phyloP scores from a whole-genome alignment of 2,797 vertebrate genomes.

The Lates japonicus region DNA sequence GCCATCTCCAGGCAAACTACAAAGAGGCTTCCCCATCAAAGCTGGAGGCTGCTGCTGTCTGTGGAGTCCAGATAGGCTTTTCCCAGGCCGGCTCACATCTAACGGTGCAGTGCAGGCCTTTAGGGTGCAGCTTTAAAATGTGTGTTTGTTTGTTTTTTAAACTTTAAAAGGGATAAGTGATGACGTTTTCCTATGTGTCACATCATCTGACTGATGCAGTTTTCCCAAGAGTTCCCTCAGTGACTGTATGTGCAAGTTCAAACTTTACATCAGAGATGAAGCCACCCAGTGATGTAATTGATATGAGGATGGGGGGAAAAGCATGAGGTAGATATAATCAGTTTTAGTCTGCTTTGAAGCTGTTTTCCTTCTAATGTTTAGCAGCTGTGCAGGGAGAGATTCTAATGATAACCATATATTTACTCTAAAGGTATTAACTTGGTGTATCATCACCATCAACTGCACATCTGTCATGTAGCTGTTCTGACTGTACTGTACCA shows the following conservation, averaged over 20 bases:
- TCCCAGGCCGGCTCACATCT: constrained; percentile 77
- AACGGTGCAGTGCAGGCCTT: constrained; percentile 32
- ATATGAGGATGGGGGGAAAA: background rate
- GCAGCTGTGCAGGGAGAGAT: background rate
- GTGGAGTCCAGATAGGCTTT: constrained; percentile 68
- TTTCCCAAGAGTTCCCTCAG: background rate
- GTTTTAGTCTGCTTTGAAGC: background rate
- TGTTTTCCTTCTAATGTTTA: background rate
- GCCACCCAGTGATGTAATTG: background rate
- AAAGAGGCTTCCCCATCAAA: constrained; percentile 88
- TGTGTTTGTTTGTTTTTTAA: constrained; percentile 21
- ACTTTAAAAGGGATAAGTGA: constrained; percentile 8
- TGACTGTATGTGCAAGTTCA: background rate
- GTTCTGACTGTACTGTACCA: background rate
- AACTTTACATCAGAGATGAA: constrained; percentile 3
- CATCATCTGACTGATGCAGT: constrained; percentile 22
- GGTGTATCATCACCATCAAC: background rate
- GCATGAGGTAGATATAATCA: background rate
- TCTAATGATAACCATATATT: background rate
- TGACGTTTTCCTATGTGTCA: constrained; percentile 2
- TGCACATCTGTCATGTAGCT: constrained; percentile 15
- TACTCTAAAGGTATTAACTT: background rate
- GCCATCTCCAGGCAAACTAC: constrained; percentile 88
- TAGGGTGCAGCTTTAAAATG: constrained; percentile 33
- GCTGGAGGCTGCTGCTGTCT: constrained; percentile 78